phyloP scores from a whole-genome alignment of 1,140 invertebrate species.

The Caenorhabditis latens region DNA sequence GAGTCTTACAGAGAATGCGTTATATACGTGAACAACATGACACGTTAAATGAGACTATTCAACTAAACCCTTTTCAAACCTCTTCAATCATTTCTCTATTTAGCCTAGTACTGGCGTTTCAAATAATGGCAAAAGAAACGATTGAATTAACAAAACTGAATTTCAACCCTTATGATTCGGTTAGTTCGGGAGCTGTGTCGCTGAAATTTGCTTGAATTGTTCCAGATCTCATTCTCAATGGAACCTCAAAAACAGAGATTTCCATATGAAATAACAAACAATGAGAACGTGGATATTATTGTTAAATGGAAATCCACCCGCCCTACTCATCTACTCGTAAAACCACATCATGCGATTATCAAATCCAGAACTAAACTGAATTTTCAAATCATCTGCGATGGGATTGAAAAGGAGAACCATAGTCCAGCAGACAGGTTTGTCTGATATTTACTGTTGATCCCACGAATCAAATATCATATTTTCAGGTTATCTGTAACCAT shows the following conservation, averaged over 20 bases:
- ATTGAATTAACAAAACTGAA: not conserved
- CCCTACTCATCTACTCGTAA: not conserved
- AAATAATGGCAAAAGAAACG: no score
- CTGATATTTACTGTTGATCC: not conserved
- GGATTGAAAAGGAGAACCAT: not conserved
- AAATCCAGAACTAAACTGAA: not conserved
- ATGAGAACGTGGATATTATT: not conserved
- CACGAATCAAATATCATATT: not conserved
- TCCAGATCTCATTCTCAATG: not conserved
- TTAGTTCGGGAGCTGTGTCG: not conserved
- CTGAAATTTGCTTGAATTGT: not conserved
- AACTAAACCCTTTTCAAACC: no score
- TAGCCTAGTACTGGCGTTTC: no score
- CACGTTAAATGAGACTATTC: no score
- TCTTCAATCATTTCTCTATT: no score
- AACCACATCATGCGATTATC: not conserved
- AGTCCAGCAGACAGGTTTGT: not conserved
- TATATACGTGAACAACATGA: no score
- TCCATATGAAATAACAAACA: slow-evolving; percentile 11
- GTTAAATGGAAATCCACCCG: not conserved
- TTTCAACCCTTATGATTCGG: not conserved
- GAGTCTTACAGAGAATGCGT: no score
- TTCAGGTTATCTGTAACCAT: not conserved
- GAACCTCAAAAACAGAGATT: not conserved
- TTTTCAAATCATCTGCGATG: not conserved